Evolutionary conservation across 2,888 invertebrate genomes (phyloP), one percentile per base, ranked within the genome.

Genomic region (Deroplatys truncata): DNA sequence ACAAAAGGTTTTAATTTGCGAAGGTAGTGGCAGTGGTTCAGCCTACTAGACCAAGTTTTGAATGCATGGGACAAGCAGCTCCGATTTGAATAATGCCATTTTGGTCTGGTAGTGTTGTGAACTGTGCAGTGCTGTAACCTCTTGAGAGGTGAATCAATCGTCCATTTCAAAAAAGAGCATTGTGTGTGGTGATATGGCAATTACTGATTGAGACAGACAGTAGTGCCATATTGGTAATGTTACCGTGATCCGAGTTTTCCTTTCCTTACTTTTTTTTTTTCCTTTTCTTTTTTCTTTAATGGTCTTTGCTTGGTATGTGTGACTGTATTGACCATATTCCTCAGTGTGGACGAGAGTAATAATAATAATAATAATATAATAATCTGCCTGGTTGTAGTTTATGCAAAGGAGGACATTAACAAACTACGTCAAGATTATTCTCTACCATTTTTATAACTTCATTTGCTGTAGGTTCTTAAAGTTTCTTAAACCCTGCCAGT

Each of bases 1-100:
- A 96, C 97, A 87, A 94, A 94, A 91, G 96, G 96, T 86, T 96
- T 96, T 92, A 95, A 95, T 92, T 93, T 95, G 92, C 95, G 95
- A 92, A 96, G 96, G 95, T 96, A 96, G 95, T 91, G 90, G 82
- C 84, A 83, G 86, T 85, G 88, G 89, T 85, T 28, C 31, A 82
- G 87, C 87, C 87, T 87, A 28, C 56, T 72, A 72, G 56, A 72
- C 56, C 56, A 72, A 72, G 56, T 72, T 72, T 16, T 16, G 56
- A 20, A 72, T 20, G 20, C 5, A 20, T 72, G 56, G 56, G 7
- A 43, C 13, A 43, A 43, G 13, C 10, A 43, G 43, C 43, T 10
- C 13, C 10, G 13, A 13, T 43, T 43, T 43, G 35, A 35, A 5
- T 8, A 43, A 43, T 43, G 43, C 43, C 15, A 72, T 72, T 72